Evolutionary conservation across 2,888 invertebrate genomes (phyloP), one percentile per base, ranked within the genome.

Genomic region (Andrena fulva): DNA sequence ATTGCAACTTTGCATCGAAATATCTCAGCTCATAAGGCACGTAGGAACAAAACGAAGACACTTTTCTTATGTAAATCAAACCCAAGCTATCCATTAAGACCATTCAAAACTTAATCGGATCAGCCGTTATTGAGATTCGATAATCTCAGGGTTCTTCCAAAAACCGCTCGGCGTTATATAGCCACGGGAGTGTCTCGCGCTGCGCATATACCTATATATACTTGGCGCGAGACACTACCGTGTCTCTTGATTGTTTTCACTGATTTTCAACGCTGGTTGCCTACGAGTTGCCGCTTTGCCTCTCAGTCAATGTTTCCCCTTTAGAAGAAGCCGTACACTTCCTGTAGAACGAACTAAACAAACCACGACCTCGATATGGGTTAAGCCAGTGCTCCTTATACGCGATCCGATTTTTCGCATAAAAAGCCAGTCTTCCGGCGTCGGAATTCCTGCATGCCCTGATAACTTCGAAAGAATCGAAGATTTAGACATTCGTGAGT

Each of bases 321-420:
- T n/a, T 8, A 62, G 16, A 24, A 59, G 86, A 86, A 86, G 73
- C 84, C 86, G 60, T 86, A 82, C 63, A 72, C 35, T 79, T 80
- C 64, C 75, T 59, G 68, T 33, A 66, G 71, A 84, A 84, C 83
- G 75, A 88, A 84, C 82, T 84, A 85, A 86, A 83, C 82, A 69
- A 82, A 72, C 73, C 62, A 31, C 72, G 82, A 73, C 72, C 72
- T 71, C 80, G 50, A 88, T 86, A 80, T 86, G 73, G 86, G 88
- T 87, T 84, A 86, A 69, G 59, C 59, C 67, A 63, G 33, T 42
- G 64, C 71, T 33, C 68, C 84, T 75, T 86, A 84, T 85, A 82
- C 70, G 64, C 31, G 78, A 87, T 90, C 85, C 82, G 70, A 88
- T 87, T 87, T 87, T 89, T 85, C 74, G 63, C 42, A 63, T 16